Evolutionary conservation across 2,888 invertebrate species (phyloP), one percentile per base, ranked within the genome.

Genomic region (Aphidius colemani): DNA sequence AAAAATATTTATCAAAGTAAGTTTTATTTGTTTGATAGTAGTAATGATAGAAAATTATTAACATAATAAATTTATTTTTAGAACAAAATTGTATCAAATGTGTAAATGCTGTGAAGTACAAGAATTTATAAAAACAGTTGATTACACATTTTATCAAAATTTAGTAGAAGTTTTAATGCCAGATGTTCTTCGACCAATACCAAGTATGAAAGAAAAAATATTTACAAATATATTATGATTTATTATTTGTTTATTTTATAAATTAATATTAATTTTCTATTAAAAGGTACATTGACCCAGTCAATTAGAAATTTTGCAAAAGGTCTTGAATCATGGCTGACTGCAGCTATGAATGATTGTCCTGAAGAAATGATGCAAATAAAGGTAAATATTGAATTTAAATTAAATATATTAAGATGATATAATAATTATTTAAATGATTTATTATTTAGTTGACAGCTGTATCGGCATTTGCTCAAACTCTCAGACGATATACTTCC

Each of bases 141-240:
- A 98, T 84, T 91, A 94, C 80, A 88, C 90, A 70, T 95, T 99
- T 84, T 96, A 98, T 85, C 98, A 99, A 85, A 93, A 94, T 79
- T 88, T 98, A 72, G 96, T 98, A 8, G 95, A 97, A 83, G 92
- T 98, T 74, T 88, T 99, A 72, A 93, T 99, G 84, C 98, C 98
- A 13, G 96, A 98, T 84, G 97, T 98, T 56, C 87, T 98, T 67
- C 88, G 95, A 73, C 95, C 96, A 48, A 96, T 97, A 77, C 97
- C 97, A 70, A 94, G 95, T 88, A 78, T 84, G 85, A 80, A 5
- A 30, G 2, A 30, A 30, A 30, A 30, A 30, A 30, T 65, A 18
- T 63, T 61, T 53, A 40, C 4, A 49, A 13, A 7, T n/a, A 4
- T 7, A 41, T 55, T 45, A 43, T 7, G 10, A 45, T 13, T n/a